phyloP scores from a whole-genome alignment of 2,797 vertebrate genomes.

The Poecilia velifera region DNA sequence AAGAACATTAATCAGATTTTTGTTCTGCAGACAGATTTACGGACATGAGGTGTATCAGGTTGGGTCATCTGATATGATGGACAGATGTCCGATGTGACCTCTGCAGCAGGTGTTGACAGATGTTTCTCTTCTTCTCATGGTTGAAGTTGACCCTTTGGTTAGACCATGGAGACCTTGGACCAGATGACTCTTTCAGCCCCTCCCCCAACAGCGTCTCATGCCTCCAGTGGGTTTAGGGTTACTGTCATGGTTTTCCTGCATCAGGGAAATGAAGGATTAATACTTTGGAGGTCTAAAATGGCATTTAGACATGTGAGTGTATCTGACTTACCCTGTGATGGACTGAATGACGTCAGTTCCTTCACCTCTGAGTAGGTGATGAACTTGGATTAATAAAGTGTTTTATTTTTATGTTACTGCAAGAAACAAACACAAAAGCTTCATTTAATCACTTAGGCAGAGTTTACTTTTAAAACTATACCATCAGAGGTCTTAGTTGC shows the following conservation, averaged over 20 bases:
- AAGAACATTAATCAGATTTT: neutral
- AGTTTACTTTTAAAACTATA: neutral
- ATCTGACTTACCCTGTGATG: neutral
- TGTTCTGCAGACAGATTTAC: neutral
- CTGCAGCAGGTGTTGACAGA: slow-evolving; percentile 68
- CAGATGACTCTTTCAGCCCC: slow-evolving; percentile 22
- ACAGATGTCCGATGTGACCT: slow-evolving; percentile 67
- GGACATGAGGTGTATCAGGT: slow-evolving; percentile 30
- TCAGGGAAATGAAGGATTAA: slow-evolving; percentile 22
- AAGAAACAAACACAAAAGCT: neutral
- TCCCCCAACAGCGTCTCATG: neutral
- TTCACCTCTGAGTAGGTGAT: neutral
- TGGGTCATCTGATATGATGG: slow-evolving; percentile 55
- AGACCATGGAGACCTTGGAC: slow-evolving; percentile 3
- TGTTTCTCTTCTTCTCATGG: slow-evolving; percentile 29
- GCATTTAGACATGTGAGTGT: neutral
- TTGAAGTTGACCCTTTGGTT: slow-evolving; percentile 27
- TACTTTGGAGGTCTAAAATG: slow-evolving; percentile 34
- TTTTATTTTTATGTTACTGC: neutral
- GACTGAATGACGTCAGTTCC: neutral
- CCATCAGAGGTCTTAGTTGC: neutral
- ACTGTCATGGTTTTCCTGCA: neutral
- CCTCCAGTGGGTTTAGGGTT: neutral
- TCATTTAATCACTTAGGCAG: neutral
- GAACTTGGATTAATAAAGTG: neutral